Conservation (phyloP, 2,113 vertebrate species). For the Plecturocebus donacophilus region DNA sequence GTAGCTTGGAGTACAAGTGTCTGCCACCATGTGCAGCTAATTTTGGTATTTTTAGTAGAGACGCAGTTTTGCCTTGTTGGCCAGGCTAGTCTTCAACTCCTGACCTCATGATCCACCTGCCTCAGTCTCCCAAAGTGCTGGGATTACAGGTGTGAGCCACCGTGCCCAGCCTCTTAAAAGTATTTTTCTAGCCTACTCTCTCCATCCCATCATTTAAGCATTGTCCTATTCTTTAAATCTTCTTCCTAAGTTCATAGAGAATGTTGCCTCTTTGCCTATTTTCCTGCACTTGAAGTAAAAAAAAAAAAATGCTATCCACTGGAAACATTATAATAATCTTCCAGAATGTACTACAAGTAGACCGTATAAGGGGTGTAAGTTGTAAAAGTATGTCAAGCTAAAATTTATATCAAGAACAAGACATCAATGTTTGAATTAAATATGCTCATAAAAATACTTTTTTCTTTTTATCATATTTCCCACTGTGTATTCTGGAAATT, state of each 20-base stretch:
- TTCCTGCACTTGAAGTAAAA: background rate
- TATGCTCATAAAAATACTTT: background rate
- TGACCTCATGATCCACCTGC: too few species aligned
- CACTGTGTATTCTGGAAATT: background rate
- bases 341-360: background rate
- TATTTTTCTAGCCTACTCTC: background rate
- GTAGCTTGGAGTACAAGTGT: too few species aligned
- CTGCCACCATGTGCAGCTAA: too few species aligned
- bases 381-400: background rate
- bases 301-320: background rate
- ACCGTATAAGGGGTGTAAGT: background rate
- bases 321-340: background rate
- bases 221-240: background rate
- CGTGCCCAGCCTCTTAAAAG: background rate
- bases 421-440: background rate
- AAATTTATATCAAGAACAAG: background rate
- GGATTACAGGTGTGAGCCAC: too few species aligned
- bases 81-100: too few species aligned
- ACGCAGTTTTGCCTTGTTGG: too few species aligned
- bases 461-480: background rate
- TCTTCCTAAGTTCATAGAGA: background rate
- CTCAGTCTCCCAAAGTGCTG: too few species aligned
- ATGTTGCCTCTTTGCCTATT: rapidly evolving
- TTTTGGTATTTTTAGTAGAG: too few species aligned
- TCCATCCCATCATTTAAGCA: background rate